Conservation (phyloP, 2,113 vertebrate species). For the Panurus biarmicus region DNA sequence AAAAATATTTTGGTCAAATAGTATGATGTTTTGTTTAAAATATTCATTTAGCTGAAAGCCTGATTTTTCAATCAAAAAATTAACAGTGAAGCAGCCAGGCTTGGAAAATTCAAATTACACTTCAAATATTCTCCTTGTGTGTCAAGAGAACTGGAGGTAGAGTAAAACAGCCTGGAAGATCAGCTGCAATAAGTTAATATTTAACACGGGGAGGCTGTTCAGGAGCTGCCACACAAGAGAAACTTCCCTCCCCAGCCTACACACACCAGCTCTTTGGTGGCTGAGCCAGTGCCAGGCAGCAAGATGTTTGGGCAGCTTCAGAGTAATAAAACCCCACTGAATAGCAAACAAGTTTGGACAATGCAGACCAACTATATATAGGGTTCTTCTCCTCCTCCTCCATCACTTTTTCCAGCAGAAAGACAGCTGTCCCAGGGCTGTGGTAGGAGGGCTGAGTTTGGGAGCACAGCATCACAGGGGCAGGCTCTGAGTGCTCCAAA, state of each 20-base stretch:
- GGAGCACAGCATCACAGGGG: not conserved
- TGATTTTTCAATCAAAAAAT: not conserved
- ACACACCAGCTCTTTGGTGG: accelerated
- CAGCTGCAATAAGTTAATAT: not conserved
- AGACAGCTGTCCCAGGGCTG: not conserved
- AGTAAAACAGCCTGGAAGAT: not conserved
- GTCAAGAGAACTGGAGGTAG: not conserved
- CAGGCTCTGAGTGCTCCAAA: not conserved
- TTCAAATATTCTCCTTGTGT: not conserved
- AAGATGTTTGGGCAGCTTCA: not conserved
- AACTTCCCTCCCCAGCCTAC: not conserved
- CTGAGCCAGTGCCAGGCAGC: not conserved
- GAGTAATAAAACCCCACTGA: not conserved
- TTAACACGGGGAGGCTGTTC: not conserved
- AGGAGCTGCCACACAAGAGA: not conserved
- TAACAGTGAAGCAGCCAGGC: not conserved
- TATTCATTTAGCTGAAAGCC: not conserved
- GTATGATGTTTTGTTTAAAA: not conserved
- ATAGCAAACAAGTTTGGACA: not conserved
- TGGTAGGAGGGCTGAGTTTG: not conserved
- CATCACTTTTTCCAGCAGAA: not conserved
- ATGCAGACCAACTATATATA: accelerated
- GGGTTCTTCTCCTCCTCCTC: not conserved
- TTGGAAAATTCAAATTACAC: not conserved
- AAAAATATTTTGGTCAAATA: not conserved